Conservation (phyloP, 2,113 vertebrate species). For the Macaca mulatta region DNA sequence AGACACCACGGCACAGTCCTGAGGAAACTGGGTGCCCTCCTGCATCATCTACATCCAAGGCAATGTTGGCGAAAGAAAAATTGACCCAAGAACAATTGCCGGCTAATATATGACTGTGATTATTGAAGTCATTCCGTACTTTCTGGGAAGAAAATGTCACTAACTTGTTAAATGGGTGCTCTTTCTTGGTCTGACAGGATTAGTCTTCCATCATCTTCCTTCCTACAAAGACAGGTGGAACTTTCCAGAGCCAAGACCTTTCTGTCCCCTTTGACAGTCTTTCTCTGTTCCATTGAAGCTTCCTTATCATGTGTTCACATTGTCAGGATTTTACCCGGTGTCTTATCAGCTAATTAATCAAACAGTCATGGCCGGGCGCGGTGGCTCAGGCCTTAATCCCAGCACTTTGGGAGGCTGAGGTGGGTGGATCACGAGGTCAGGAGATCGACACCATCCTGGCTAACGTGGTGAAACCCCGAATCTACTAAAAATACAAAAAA, state of each 20-base stretch:
- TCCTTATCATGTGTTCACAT: background rate
- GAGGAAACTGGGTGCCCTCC: background rate
- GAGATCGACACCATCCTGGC: no score
- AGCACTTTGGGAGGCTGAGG: no score
- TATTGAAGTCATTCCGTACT: background rate
- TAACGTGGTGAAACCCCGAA: no score
- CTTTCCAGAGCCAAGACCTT: conserved; percentile 1
- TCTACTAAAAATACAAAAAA: no score
- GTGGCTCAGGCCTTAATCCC: no score
- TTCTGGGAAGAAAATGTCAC: conserved; percentile 10
- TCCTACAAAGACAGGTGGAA: background rate
- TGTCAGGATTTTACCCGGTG: background rate
- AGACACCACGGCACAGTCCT: background rate
- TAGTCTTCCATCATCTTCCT: background rate
- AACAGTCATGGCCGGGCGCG: background rate
- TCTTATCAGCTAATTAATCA: background rate
- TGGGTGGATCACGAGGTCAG: no score
- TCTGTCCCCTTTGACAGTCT: background rate
- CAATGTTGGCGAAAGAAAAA: background rate
- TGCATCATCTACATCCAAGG: background rate
- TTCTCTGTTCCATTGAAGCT: background rate
- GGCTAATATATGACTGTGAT: background rate
- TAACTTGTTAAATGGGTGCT: background rate
- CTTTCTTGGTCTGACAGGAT: background rate
- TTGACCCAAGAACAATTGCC: background rate